phyloP scores from a whole-genome alignment of 2,797 vertebrate genomes.

The Australoheros facetus region DNA sequence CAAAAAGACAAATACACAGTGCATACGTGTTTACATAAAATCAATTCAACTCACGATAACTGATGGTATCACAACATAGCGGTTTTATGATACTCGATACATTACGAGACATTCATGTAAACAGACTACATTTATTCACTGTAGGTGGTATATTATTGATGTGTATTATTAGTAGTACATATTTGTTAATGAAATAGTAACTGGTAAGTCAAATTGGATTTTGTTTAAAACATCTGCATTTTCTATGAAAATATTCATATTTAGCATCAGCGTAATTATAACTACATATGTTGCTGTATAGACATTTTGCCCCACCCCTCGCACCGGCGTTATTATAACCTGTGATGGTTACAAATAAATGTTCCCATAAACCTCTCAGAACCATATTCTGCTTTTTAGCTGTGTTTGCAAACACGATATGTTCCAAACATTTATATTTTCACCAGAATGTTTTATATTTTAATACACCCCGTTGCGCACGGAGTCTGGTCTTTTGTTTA shows the following conservation, averaged over 20 bases:
- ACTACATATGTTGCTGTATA: background rate
- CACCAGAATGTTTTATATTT: conserved; percentile 7
- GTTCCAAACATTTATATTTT: conserved; percentile 14
- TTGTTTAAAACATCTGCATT: background rate
- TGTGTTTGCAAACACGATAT: conserved; percentile 8
- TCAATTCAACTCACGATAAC: background rate
- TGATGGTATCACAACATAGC: too few relatives aligned
- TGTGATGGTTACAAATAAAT: background rate
- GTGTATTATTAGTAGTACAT: background rate
- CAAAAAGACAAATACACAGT: background rate
- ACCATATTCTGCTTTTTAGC: background rate
- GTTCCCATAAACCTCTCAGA: conserved; percentile 1
- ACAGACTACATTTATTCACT: too few relatives aligned
- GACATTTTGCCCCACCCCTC: background rate
- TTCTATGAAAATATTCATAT: background rate
- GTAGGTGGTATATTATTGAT: background rate
- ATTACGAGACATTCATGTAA: too few relatives aligned
- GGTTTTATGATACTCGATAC: too few relatives aligned
- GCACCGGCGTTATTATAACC: too few relatives aligned
- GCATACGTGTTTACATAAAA: background rate
- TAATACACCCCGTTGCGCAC: conserved; percentile 10
- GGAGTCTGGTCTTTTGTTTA: conserved; percentile 24
- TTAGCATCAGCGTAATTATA: background rate
- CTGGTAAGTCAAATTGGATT: background rate
- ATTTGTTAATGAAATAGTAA: too few relatives aligned